A percentile compares a stretch with the other conserved stretches of the same genome.
These are phyloP conservation scores for Bursaphelenchus okinawaensis DNA, from an alignment of 2,888 invertebrate species.

Conservation along the genomic window DNA sequence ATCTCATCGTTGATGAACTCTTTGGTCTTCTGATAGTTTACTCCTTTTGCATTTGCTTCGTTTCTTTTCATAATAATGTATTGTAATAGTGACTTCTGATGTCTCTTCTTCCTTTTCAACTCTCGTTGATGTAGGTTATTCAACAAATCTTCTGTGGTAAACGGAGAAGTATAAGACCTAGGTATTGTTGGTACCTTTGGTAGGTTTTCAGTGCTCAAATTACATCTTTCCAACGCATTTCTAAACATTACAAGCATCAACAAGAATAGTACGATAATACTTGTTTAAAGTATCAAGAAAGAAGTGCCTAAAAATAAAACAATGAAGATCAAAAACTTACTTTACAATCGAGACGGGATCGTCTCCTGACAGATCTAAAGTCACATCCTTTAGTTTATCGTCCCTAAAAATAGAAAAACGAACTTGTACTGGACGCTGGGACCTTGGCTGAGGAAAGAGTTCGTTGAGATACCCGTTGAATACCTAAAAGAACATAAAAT, in stretches of 20 bases:
- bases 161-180: constrained; percentile 10
- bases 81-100: constrained; percentile 13
- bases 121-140: constrained; percentile 25
- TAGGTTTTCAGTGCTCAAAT: constrained; percentile 41
- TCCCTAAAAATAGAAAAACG: constrained; percentile 36
- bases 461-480: constrained; percentile 57
- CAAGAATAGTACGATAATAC: neutral
- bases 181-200: constrained; percentile 15
- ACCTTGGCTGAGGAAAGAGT: constrained; percentile 37
- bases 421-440: constrained; percentile 31
- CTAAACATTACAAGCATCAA: constrained; percentile 23
- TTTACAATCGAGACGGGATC: constrained; percentile 47
- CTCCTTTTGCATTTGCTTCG: constrained; percentile 38
- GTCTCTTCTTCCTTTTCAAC: constrained; percentile 11
- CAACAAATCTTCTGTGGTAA: constrained; percentile 26
- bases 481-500: constrained; percentile 31
- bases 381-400: constrained; percentile 32
- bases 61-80: constrained; percentile 28
- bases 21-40: constrained; percentile 29
- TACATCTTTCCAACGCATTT: constrained; percentile 45
- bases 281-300: neutral
- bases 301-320: neutral
- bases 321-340: constrained; percentile 18
- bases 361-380: constrained; percentile 43
- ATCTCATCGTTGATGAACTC: constrained; percentile 47